Percentiles rank a stretch among this genome's conserved stretches.
Conservation (phyloP, 1,140 invertebrate species). For the Bombus waltoni region DNA sequence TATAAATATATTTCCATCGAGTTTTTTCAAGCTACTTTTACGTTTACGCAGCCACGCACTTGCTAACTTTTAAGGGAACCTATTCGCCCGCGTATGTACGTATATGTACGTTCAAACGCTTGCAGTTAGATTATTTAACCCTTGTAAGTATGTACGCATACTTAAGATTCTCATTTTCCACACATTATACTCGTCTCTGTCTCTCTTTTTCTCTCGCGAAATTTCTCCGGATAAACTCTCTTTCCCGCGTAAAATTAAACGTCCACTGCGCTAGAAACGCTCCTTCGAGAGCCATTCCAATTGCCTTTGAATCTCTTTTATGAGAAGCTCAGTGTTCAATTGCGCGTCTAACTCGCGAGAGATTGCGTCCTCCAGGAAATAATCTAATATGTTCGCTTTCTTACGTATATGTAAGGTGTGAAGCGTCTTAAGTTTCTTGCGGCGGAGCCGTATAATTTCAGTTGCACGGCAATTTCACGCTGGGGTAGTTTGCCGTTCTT, state of each 20-base stretch:
- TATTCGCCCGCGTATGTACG: too few species aligned
- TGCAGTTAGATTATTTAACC: neutral
- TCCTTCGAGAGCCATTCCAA: neutral
- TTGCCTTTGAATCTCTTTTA: conserved; percentile 8
- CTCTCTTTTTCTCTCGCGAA: neutral
- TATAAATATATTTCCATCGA: neutral
- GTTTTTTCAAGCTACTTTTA: neutral
- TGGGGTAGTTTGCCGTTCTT: too few species aligned
- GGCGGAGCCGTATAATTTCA: neutral
- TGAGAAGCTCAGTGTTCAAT: conserved; percentile 3
- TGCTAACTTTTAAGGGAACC: neutral
- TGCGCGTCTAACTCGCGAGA: conserved; percentile 5
- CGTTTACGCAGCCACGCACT: neutral
- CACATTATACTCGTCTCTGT: neutral
- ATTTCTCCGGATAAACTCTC: neutral
- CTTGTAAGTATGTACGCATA: neutral
- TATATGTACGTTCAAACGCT: neutral
- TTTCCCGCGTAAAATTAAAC: neutral
- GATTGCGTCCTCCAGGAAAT: neutral
- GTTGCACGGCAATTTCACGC: too few species aligned
- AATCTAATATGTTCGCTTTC: neutral
- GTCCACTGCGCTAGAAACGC: neutral
- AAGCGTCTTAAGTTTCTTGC: neutral
- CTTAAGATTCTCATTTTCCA: conserved; percentile 1
- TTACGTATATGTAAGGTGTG: neutral